These are phyloP conservation scores for Oncorhynchus tshawytscha DNA, from an alignment of 2,113 vertebrate genomes.

Conservation along the genomic window DNA sequence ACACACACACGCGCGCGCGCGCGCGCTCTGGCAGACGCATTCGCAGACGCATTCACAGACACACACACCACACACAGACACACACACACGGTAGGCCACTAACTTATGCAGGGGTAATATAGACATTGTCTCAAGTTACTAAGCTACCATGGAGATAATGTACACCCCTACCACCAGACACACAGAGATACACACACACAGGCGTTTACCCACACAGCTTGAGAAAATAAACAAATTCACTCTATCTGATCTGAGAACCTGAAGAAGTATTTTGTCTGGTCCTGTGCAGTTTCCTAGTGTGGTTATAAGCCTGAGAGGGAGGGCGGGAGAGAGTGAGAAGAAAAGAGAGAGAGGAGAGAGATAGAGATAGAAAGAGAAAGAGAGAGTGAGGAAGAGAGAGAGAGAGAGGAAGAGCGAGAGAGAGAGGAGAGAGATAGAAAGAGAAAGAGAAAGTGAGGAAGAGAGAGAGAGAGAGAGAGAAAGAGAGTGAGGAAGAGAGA, in stretches of 20 bases:
- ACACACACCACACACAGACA: slow-evolving; percentile 15
- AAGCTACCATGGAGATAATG: slow-evolving; percentile 7
- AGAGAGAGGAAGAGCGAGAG: too few species aligned
- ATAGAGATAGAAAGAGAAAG: too few species aligned
- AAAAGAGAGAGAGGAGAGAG: too few species aligned
- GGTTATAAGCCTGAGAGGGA: slow-evolving; percentile 1
- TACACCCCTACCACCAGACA: slow-evolving; percentile 25
- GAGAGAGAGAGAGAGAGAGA: too few species aligned
- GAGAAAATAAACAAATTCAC: slow-evolving; percentile 15
- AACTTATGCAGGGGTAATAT: slow-evolving; percentile 42
- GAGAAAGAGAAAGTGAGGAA: too few species aligned
- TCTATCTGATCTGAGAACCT: slow-evolving; percentile 23
- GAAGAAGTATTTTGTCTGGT: slow-evolving; percentile 24
- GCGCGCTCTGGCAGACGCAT: not conserved
- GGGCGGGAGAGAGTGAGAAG: slow-evolving; percentile 14
- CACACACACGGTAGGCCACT: not conserved
- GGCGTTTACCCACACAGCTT: slow-evolving; percentile 47
- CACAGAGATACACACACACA: slow-evolving; percentile 24
- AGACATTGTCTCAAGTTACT: slow-evolving; percentile 44
- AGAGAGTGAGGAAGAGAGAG: too few species aligned
- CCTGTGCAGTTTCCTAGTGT: not conserved
- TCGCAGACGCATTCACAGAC: not conserved
- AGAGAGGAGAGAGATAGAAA: too few species aligned
- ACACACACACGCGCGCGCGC: not conserved
- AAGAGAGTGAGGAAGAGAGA: too few species aligned